phyloP scores from a whole-genome alignment of 2,797 vertebrate species.

The Hapalemur alaotrensis region DNA sequence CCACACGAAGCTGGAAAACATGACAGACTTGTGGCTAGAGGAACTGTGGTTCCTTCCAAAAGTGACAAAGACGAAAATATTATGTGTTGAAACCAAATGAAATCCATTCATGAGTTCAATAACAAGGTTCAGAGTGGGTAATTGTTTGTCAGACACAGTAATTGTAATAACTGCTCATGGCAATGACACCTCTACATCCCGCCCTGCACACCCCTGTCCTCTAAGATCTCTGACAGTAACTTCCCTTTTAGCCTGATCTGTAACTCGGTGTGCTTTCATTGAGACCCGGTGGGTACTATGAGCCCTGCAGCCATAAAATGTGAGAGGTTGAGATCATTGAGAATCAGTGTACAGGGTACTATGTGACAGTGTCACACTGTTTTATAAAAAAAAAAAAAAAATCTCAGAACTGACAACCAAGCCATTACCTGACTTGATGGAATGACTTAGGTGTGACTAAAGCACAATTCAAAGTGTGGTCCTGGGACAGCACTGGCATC shows the following conservation, averaged over 20 bases:
- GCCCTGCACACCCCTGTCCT: background rate
- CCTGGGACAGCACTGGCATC: background rate
- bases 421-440: background rate
- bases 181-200: background rate
- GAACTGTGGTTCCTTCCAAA: background rate
- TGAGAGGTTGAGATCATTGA: background rate
- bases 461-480: background rate
- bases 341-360: background rate
- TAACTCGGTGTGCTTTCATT: background rate
- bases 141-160: background rate
- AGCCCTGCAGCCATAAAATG: background rate
- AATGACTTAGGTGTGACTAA: background rate
- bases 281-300: background rate
- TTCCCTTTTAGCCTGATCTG: background rate
- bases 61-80: background rate
- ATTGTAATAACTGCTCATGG: background rate
- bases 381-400: background rate
- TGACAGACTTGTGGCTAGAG: background rate
- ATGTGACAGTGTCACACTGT: background rate
- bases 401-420: background rate
- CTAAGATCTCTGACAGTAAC: background rate
- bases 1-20: background rate
- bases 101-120: background rate
- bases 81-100: background rate
- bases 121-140: background rate